Evolutionary conservation across 2,888 invertebrate genomes (phyloP), one percentile per base, ranked within the genome.

Genomic region (Eurois occulta): DNA sequence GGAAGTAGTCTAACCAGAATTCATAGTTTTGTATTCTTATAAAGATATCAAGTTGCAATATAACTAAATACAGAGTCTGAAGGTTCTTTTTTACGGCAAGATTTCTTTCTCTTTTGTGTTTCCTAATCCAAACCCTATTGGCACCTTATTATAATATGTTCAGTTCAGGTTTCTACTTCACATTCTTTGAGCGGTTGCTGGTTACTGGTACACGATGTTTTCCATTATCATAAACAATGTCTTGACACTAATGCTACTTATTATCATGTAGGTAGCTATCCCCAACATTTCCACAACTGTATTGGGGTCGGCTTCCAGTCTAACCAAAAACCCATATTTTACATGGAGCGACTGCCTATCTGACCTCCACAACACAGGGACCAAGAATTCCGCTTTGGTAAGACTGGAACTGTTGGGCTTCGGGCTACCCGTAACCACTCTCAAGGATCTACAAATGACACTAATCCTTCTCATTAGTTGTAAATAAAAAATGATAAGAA

Each of bases 1-100:
- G 90, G 35, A 66, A 82, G 18, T 86, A 87, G 46, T n/a, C 10
- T 60, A 32, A n/a, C 18, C 8, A 2, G 32, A 18, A 60, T 32
- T 60, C 8, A 60, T 32, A 60, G 60, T 28, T 58, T 58, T 58
- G 13, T 28, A 58, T 58, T 58, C 6, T 28, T 16, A 13, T 16
- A 16, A 16, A 2, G 2, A n/a, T n/a, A 55, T 55, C 5, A n/a
- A n/a, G 55, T 60, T 32, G 18, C 3, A 32, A 32, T 60, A 8
- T 18, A 58, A 28, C 2, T 58, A 28, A 28, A 2, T 28, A 2
- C 28, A 58, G 28, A 16, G 0, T 28, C 32, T 18, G 28, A 13
- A 11, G 5, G 7, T 58, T 18, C 1, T 60, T 18, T 60, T 58
- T 28, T 58, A 28, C 7, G 6, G 2, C 16, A 58, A 28, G 0